A percentile compares a stretch with the other conserved stretches of the same genome.
Evolutionary conservation across 2,113 vertebrate genomes (phyloP).

Genomic region (Poeciliopsis turrubarensis): DNA sequence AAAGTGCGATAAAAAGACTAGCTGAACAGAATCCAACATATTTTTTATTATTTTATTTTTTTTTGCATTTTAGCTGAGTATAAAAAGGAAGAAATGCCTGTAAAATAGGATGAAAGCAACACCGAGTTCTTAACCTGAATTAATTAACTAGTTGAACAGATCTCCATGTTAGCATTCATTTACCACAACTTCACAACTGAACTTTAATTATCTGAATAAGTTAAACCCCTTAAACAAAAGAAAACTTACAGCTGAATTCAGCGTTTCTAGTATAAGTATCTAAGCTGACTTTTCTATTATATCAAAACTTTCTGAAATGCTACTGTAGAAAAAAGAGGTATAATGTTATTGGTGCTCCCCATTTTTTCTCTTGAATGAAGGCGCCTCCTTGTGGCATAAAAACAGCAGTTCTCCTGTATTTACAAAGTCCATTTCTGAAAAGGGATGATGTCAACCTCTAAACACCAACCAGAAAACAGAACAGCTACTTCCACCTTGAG

Average conservation of each 20-base stretch:
- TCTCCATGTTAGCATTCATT: constrained; percentile 71
- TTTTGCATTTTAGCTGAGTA: constrained; percentile 74
- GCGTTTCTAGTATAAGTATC: constrained; percentile 71
- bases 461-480: constrained; percentile 50
- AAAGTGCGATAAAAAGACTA: constrained; percentile 81
- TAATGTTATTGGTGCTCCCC: constrained; percentile 76
- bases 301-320: constrained; percentile 81
- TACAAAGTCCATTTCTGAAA: constrained; percentile 68
- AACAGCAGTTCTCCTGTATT: constrained; percentile 75
- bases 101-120: constrained; percentile 77
- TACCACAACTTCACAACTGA: constrained; percentile 64
- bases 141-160: constrained; percentile 64
- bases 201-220: constrained; percentile 71
- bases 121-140: constrained; percentile 75
- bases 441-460: constrained; percentile 62
- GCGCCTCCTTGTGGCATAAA: constrained; percentile 78
- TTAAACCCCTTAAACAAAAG: constrained; percentile 75
- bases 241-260: constrained; percentile 69
- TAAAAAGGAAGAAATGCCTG: constrained; percentile 73
- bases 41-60: constrained; percentile 54
- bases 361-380: constrained; percentile 73
- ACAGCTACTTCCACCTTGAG: constrained; percentile 27
- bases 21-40: constrained; percentile 71
- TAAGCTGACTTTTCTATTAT: constrained; percentile 73
- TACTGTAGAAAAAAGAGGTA: constrained; percentile 85